These are phyloP conservation scores for Platichthys stellatus DNA, from an alignment of 2,113 vertebrate genomes.

Conservation along the genomic window DNA sequence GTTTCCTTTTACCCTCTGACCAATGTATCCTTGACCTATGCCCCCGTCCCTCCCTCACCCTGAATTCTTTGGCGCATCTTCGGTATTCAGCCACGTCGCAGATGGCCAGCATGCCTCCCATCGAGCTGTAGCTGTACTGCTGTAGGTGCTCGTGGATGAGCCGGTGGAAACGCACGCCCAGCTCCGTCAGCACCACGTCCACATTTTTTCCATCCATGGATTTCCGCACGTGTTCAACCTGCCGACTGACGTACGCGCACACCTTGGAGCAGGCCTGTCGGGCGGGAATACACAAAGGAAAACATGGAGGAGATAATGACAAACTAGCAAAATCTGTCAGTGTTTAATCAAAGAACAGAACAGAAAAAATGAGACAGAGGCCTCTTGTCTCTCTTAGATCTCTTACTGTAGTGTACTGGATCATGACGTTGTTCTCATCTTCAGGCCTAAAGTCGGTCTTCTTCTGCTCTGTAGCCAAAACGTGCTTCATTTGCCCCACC, in stretches of 20 bases:
- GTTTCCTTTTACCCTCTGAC: constrained; percentile 44
- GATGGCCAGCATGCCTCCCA: constrained; percentile 99
- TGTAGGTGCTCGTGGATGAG: constrained; percentile 98
- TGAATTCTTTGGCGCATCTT: constrained; percentile 97
- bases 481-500: constrained; percentile 98
- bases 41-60: constrained; percentile 69
- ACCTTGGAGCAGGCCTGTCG: constrained; percentile 96
- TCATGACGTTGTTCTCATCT: constrained; percentile 98
- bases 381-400: constrained; percentile 74
- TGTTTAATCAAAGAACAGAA: background rate
- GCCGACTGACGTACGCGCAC: constrained; percentile 92
- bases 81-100: constrained; percentile 98
- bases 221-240: constrained; percentile 94
- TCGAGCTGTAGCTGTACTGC: constrained; percentile 97
- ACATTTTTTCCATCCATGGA: constrained; percentile 99
- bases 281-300: background rate
- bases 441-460: constrained; percentile 99
- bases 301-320: background rate
- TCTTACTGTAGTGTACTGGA: constrained; percentile 96
- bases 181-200: constrained; percentile 94
- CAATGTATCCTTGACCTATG: constrained; percentile 34
- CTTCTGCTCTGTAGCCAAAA: constrained; percentile 95
- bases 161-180: constrained; percentile 97
- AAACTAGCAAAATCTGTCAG: background rate
- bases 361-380: background rate